Evolutionary conservation across 2,888 invertebrate genomes (phyloP), one percentile per base, ranked within the genome.

Genomic region (Xestia ashworthii): DNA sequence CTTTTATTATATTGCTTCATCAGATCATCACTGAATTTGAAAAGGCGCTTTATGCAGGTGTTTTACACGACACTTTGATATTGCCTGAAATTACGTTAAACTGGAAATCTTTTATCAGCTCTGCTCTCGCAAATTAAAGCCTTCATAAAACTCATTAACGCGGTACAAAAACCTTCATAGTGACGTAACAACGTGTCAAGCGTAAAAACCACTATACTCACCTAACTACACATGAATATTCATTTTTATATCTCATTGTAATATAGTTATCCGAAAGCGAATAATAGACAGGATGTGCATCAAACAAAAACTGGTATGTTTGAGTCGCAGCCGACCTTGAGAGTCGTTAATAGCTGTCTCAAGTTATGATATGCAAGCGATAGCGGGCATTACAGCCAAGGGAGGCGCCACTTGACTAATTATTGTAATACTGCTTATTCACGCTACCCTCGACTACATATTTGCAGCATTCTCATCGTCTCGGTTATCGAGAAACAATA

Each of bases 211-310:
- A 58, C 60, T 74, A 74, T 76, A 74, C 48, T 69, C 71, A 77
- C 67, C n/a, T 73, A 77, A 64, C 38, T 65, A 76, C 64, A 74
- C 65, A 83, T 87, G 78, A 86, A 86, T 87, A 89, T 87, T 88
- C 75, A 87, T 85, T 74, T 75, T 83, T 86, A 46, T 82, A 76
- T 81, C 80, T 85, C 76, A 85, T 85, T 87, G 87, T 87, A 85
- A 81, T 69, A 81, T 71, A 82, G 78, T 71, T 85, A 84, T 80
- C 71, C 48, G 74, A 86, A 82, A 83, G 82, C 81, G 83, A 87
- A 88, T 89, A 87, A 88, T 88, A 79, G 86, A 81, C 86, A 89
- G 88, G 89, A 90, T 90, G 88, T 87, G 88, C 89, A 89, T 87
- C 86, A 74, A 89, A 88, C 85, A 90, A 89, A 90, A 90, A 91